Evolutionary conservation across 2,888 invertebrate genomes (phyloP), one percentile per base, ranked within the genome.

Genomic region (Gryllus longicercus): DNA sequence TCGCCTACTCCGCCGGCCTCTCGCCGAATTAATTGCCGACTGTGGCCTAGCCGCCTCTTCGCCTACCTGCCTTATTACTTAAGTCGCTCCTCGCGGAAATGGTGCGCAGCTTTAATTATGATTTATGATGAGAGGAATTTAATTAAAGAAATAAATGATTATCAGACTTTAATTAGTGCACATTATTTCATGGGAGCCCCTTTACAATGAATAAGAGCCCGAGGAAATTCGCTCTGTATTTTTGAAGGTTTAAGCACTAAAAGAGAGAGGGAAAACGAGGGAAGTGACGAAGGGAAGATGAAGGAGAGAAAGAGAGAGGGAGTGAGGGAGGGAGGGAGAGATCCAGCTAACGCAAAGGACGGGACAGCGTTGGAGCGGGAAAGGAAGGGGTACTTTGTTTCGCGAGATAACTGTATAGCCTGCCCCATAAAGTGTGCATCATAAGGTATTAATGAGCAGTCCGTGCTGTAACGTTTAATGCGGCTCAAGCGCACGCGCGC

Each of bases 141-240:
- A 82, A 83, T 83, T 83, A 83, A 75, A 77, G 81, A 83, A 82
- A 83, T 83, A 83, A 83, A 83, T 83, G 83, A 83, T 83, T 83
- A 83, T 81, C 83, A 82, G 83, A 82, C 83, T 83, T 83, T 83
- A 83, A 83, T 83, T 83, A 83, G 78, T 82, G 83, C 81, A 82
- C 82, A 83, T 83, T 83, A 82, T 80, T 77, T 78, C 78, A 79
- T 79, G 80, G 81, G 79, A 80, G 78, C 79, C 77, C 78, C 51
- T 49, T 49, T 79, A 38, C 81, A 79, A 80, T 81, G 81, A 81
- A 80, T 78, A 76, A 74, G 74, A 78, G 78, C 74, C 38, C 50
- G 77, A 74, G 77, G 75, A 51, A 76, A 63, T 63, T 63, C 63
- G n/a, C 76, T 79, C 75, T 79, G 78, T 79, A 50, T 79, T 79